Evolutionary conservation across 2,888 invertebrate species (phyloP), one percentile per base, ranked within the genome.

Genomic region (Itoplectis maculator): DNA sequence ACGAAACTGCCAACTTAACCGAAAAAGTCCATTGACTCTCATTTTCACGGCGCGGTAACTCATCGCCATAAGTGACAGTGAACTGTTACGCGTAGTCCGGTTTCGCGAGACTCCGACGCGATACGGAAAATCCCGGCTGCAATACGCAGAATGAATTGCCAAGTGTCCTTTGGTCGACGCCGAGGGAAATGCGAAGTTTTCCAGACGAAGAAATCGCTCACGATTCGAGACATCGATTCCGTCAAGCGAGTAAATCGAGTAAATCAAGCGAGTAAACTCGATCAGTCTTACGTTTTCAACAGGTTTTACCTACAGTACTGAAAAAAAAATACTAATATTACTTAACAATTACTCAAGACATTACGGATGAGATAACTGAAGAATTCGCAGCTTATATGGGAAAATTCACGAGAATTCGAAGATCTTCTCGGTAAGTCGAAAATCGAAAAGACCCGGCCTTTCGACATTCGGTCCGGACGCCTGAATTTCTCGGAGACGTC

Each of bases 101-200:
- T 79, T 82, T 76, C 61, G 47, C 37, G 45, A 61, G 51, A 47
- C 13, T 63, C 63, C n/a, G 20, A 15, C 56, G 15, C 49, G 72
- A 49, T 51, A 72, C 51, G 82, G 82, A 82, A 82, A 82, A 82
- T 73, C 79, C 82, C 61, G 47, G 40, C 59, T 40, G 11, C 20
- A 40, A 63, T 74, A 70, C 74, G 69, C 51, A 56, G 65, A 56
- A 74, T 82, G 79, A 42, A 79, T 82, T 73, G 76, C 72, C 72
- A 66, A 76, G 2, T 72, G 2, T 72, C 45, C 66, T 40, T n/a
- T 42, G 63, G 56, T 47, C 35, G 35, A 40, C n/a, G 47, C 23
- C 47, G 5, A 7, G 70, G 40, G 47, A 74, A 56, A 56, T 42
- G 42, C 56, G 29, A 15, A 11, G 11, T 35, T 49, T 15, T 40